Conservation (phyloP, 2,888 invertebrate genomes). For the Druceiella hillmani region DNA sequence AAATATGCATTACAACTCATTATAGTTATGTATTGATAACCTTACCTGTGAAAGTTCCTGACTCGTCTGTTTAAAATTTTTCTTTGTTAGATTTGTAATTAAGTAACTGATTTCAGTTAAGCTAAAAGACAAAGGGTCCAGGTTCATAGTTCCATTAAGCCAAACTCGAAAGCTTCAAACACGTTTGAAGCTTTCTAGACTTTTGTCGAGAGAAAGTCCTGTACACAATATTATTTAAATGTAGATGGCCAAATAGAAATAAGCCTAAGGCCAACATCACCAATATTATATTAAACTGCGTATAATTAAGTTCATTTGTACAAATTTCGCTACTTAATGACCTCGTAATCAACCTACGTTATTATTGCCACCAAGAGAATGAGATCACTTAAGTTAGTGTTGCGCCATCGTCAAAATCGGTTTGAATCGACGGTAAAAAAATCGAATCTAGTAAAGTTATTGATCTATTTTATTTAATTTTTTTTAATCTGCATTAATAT, state of each 20-base stretch:
- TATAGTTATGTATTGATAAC: too few relatives aligned
- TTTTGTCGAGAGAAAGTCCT: slow-evolving; percentile 62
- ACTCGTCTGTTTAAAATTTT: slow-evolving; percentile 87
- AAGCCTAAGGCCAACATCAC: slow-evolving; percentile 49
- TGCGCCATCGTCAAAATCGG: too few relatives aligned
- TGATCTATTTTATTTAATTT: too few relatives aligned
- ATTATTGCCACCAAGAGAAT: too few relatives aligned
- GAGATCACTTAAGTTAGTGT: too few relatives aligned
- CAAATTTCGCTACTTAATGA: too few relatives aligned
- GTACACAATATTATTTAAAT: slow-evolving; percentile 40
- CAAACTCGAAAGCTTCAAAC: slow-evolving; percentile 94
- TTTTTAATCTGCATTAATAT: too few relatives aligned
- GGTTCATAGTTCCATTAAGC: slow-evolving; percentile 96
- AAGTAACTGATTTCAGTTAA: slow-evolving; percentile 98
- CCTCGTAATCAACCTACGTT: too few relatives aligned
- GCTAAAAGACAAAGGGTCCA: slow-evolving; percentile 98
- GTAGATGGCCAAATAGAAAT: slow-evolving; percentile 42
- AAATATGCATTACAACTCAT: too few relatives aligned
- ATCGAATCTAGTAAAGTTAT: too few relatives aligned
- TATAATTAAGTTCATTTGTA: slow-evolving; percentile 37
- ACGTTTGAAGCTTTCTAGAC: slow-evolving; percentile 87
- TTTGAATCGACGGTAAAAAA: too few relatives aligned
- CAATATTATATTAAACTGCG: slow-evolving; percentile 43
- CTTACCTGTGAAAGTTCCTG: slow-evolving; percentile 87
- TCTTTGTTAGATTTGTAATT: slow-evolving; percentile 92